A percentile compares a stretch with the other conserved stretches of the same genome.
Evolutionary conservation across 2,888 invertebrate genomes (phyloP).

Genomic region (Chloromyia formosa): DNA sequence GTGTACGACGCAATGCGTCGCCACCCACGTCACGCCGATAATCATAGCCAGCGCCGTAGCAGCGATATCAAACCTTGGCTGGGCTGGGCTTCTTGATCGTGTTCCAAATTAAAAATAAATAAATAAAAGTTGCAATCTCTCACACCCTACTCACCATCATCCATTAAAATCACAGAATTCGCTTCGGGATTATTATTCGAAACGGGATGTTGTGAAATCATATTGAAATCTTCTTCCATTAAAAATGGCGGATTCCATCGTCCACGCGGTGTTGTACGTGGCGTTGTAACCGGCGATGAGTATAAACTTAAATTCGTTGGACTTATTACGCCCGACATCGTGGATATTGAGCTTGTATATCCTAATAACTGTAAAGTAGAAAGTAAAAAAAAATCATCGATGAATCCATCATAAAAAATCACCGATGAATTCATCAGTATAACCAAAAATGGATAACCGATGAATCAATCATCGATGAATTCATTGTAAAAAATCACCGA

Average conservation of each 20-base stretch:
- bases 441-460: too few species aligned
- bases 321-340: conserved; percentile 85
- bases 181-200: conserved; percentile 70
- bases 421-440: too few species aligned
- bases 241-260: conserved; percentile 93
- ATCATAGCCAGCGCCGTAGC: too few species aligned
- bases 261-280: conserved; percentile 74
- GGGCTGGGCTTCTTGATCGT: too few species aligned
- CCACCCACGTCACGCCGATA: too few species aligned
- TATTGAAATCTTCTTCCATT: conserved; percentile 93
- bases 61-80: too few species aligned
- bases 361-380: conserved; percentile 81
- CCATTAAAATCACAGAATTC: conserved; percentile 79
- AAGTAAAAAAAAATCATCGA: conserved; percentile 15
- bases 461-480: too few species aligned
- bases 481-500: too few species aligned
- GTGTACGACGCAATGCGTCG: too few species aligned
- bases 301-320: conserved; percentile 88
- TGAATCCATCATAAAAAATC: too few species aligned
- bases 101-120: too few species aligned
- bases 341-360: conserved; percentile 85
- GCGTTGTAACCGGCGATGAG: conserved; percentile 76
- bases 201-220: conserved; percentile 79
- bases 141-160: conserved; percentile 77
- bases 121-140: too few species aligned